Base-by-base conservation (phyloP, 2,888 invertebrate genomes). In the Synanthedon formicaeformis region DNA sequence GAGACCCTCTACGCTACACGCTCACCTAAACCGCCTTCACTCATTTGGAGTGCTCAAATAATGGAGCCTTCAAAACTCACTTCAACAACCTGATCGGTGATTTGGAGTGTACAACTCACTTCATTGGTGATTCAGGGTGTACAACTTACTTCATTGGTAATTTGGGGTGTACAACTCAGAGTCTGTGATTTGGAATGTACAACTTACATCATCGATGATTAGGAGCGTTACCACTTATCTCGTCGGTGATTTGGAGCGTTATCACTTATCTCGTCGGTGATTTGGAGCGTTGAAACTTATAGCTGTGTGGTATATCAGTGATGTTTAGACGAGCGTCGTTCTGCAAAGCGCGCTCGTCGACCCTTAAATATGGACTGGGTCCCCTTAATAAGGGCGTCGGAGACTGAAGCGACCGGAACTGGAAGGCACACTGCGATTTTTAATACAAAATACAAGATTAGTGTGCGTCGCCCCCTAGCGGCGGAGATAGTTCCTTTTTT, bases 381-480 rank as follows among this genome's bases (percentile, higher is more conserved):
- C 57, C 64, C 65, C 64, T 57, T 23, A 23, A 55, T 66, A 73
- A 75, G 69, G 65, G 64, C 64, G 61, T 63, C 54, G 57, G 77
- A 53, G 41, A 50, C 51, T 52, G 56, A 60, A 66, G 69, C 69
- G 72, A 71, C 64, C 55, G 51, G 57, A 53, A 55, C 63, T 58
- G 61, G 67, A 59, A 66, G 64, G 66, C 72, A 81, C 83, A 80
- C 81, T 75, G 74, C 80, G 75, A 77, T 77, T 81, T 82, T 79
- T 75, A 72, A 62, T 72, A 63, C 74, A 81, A 84, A 83, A 73
- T 79, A 34, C 77, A 72, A 78, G 81, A 72, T 76, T 73, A 78
- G 84, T 81, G 84, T 81, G 81, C 71, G 60, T 57, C 56, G 63
- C 60, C 34, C 23, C 23, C 23, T 62, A 66, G 62, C 60, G 60